Conservation (phyloP, 2,888 invertebrate genomes). For the Aphidius colemani region DNA sequence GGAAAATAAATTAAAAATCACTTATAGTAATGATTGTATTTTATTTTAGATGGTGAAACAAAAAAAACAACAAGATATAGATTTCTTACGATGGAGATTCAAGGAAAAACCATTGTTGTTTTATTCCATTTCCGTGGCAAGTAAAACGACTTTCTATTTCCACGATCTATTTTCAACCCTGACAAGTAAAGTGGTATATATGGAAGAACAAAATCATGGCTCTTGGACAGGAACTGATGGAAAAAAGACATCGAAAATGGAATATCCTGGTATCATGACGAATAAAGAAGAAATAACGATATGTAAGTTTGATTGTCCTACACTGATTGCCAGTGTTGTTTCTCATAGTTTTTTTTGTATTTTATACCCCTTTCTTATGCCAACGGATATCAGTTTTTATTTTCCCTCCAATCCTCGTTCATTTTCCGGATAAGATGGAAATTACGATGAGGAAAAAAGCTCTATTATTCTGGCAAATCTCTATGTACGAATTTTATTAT, state of each 20-base stretch:
- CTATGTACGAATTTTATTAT: constrained; percentile 25
- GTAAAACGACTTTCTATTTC: constrained; percentile 36
- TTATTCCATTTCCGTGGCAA: constrained; percentile 1
- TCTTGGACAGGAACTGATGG: constrained; percentile 5
- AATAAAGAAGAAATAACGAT: too few species aligned
- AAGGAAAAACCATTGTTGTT: constrained; percentile 1
- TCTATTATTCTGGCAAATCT: constrained; percentile 30
- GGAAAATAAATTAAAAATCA: too few species aligned
- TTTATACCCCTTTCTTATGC: not conserved
- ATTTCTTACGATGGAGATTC: too few species aligned
- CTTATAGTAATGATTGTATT: too few species aligned
- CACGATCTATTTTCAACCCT: constrained; percentile 36
- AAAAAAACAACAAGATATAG: too few species aligned
- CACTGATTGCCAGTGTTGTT: constrained; percentile 45
- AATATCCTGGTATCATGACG: too few species aligned
- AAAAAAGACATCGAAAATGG: constrained; percentile 20
- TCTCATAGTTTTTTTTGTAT: constrained; percentile 29
- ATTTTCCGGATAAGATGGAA: constrained; percentile 51
- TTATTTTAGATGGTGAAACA: too few species aligned
- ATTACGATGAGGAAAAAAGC: constrained; percentile 40
- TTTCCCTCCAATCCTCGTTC: constrained; percentile 38
- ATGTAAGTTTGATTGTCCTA: constrained; percentile 45
- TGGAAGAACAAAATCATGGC: constrained; percentile 25
- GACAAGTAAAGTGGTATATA: constrained; percentile 37
- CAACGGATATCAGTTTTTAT: constrained; percentile 24